Percentiles rank a stretch among this genome's conserved stretches.
These are phyloP conservation scores for Andrena praecox DNA, from an alignment of 2,888 invertebrate genomes.

Conservation along the genomic window DNA sequence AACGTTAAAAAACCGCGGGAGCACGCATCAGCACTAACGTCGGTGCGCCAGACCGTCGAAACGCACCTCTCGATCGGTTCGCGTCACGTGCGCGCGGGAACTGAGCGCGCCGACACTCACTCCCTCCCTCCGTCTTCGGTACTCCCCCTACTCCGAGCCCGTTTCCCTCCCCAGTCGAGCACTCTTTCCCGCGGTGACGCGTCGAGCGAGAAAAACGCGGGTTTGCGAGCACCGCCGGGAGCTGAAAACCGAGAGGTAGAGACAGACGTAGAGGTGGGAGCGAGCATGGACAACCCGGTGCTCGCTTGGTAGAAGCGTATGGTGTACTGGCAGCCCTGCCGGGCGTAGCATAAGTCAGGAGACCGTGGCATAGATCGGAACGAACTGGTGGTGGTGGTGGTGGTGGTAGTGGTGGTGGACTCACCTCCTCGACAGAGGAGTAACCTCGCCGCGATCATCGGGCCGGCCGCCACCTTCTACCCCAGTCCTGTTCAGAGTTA, in stretches of 20 bases:
- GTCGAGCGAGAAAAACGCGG: slow-evolving; percentile 35
- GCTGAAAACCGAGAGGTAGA: slow-evolving; percentile 26
- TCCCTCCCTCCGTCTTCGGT: slow-evolving; percentile 42
- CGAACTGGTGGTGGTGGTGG: slow-evolving; percentile 62
- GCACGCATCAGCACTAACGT: not conserved
- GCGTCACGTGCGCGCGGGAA: slow-evolving; percentile 77
- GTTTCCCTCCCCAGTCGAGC: slow-evolving; percentile 23
- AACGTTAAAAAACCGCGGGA: slow-evolving; percentile 14
- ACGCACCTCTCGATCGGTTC: slow-evolving; percentile 62
- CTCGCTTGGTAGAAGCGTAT: slow-evolving; percentile 79
- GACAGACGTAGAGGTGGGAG: slow-evolving; percentile 27
- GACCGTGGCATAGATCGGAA: slow-evolving; percentile 72
- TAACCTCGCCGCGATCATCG: slow-evolving; percentile 64
- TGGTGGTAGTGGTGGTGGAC: slow-evolving; percentile 65
- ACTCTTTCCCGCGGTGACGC: slow-evolving; percentile 40
- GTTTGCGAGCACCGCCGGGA: slow-evolving; percentile 29
- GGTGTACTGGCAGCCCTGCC: slow-evolving; percentile 78
- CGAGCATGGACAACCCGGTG: slow-evolving; percentile 66
- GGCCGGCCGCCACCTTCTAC: slow-evolving; percentile 66
- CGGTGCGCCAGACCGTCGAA: not conserved
- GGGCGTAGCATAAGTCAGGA: slow-evolving; percentile 73
- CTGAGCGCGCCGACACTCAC: slow-evolving; percentile 65
- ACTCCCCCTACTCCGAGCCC: not conserved
- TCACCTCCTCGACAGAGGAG: slow-evolving; percentile 62
- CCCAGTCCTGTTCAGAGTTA: slow-evolving; percentile 38